Percentiles rank a stretch among this genome's conserved stretches.
Evolutionary conservation across 2,797 vertebrate species (phyloP).

Genomic region (Scolopax bukidnonensis): DNA sequence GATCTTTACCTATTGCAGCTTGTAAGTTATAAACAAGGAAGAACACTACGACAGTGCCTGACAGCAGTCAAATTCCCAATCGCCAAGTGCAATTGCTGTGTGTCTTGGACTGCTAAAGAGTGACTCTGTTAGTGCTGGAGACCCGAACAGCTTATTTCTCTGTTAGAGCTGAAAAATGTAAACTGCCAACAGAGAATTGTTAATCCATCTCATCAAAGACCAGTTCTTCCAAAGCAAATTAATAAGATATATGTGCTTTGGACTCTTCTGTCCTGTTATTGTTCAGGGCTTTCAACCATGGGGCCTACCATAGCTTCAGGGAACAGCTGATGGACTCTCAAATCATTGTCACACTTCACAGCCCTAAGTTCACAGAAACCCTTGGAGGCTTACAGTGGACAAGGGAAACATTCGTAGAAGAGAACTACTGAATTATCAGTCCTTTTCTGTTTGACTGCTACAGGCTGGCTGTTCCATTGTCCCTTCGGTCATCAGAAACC

Average conservation of each 20-base stretch:
- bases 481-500: neutral
- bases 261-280: neutral
- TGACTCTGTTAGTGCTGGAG: neutral
- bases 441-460: neutral
- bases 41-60: neutral
- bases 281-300: neutral
- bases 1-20: neutral
- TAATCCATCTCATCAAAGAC: neutral
- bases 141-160: neutral
- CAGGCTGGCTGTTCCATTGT: neutral
- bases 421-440: neutral
- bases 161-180: neutral
- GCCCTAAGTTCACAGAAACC: neutral
- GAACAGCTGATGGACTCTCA: neutral
- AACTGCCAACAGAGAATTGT: neutral
- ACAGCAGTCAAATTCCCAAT: neutral
- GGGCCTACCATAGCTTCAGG: neutral
- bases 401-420: neutral
- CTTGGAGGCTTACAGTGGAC: neutral
- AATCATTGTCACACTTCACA: neutral
- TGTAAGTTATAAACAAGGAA: neutral
- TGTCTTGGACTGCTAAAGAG: neutral
- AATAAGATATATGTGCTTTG: neutral
- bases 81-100: fast-evolving
- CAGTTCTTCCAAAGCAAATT: neutral